Evolutionary conservation across 2,797 vertebrate species (phyloP).

Genomic region (Lepus townsendii): DNA sequence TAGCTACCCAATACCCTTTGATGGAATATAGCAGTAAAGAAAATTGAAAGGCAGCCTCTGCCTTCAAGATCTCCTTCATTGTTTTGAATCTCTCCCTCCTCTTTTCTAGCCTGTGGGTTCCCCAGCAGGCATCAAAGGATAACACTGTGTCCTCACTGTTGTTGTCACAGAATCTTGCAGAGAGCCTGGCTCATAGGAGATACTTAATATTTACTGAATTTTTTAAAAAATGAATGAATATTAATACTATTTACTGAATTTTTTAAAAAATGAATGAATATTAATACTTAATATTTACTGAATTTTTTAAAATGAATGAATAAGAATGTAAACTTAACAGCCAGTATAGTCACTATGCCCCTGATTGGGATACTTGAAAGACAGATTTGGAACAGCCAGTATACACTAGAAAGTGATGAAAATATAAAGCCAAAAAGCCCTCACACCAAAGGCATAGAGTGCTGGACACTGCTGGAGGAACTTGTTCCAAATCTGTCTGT

Average conservation of each 20-base stretch:
- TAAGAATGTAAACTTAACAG: conserved; percentile 6
- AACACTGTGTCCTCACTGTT: accelerated
- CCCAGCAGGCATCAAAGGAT: neutral
- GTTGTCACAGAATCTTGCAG: neutral
- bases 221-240: neutral
- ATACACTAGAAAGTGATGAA: neutral
- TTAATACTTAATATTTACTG: neutral
- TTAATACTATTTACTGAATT: neutral
- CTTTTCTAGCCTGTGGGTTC: neutral
- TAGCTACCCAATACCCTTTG: neutral
- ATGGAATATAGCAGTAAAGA: neutral
- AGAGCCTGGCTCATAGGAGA: neutral
- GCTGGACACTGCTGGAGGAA: neutral
- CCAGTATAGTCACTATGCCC: neutral
- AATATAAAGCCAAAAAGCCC: neutral
- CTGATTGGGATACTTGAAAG: too few relatives aligned
- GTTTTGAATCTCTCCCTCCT: neutral
- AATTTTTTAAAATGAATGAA: neutral
- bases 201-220: neutral
- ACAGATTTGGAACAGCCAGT: too few relatives aligned
- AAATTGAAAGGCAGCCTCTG: neutral
- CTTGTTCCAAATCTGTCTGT: neutral
- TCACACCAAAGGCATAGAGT: neutral
- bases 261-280: neutral
- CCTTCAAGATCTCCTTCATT: neutral